Conservation (phyloP, 2,113 vertebrate species). For the Marmota monax region DNA sequence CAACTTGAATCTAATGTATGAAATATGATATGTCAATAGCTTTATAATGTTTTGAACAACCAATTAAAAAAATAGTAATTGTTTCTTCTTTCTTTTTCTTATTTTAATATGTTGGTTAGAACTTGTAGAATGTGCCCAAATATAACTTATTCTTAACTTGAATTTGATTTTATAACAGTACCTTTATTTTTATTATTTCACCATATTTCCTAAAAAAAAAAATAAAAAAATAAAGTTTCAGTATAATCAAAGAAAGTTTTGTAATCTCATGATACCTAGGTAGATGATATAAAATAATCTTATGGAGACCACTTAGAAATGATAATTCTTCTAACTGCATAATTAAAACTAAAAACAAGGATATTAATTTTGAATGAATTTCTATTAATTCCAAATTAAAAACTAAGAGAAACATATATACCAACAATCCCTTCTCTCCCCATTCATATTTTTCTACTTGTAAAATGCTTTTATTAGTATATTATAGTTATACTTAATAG, state of each 20-base stretch:
- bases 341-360: background rate
- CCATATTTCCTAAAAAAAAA: background rate
- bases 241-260: background rate
- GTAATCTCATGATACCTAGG: conserved; percentile 19
- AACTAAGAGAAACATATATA: background rate
- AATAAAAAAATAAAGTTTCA: background rate
- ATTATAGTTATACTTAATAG: no score
- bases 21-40: no score
- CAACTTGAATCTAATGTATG: no score
- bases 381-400: background rate
- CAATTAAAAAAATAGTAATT: background rate
- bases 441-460: no score
- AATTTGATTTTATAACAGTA: conserved; percentile 8
- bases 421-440: no score
- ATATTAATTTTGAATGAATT: background rate
- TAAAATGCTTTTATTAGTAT: no score
- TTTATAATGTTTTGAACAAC: no score
- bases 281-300: background rate
- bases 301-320: conserved; percentile 23
- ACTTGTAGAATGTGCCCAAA: conserved; percentile 1
- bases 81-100: background rate
- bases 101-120: background rate
- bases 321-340: background rate
- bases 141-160: background rate
- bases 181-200: background rate